Evolutionary conservation across 2,797 vertebrate species (phyloP).

Genomic region (Poeciliopsis infans): DNA sequence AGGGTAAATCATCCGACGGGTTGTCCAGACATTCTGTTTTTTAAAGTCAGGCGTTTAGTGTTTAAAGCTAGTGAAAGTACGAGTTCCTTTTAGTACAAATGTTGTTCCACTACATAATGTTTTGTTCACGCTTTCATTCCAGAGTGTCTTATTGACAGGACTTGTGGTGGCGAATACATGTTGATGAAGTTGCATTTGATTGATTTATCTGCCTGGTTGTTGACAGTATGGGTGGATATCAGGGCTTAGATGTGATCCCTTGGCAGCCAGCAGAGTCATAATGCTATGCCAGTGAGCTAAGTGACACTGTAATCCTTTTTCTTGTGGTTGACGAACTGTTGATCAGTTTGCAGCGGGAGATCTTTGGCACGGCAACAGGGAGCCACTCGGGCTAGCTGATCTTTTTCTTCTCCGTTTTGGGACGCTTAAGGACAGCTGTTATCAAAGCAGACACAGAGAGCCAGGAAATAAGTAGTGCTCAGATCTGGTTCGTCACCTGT

Average conservation of each 20-base stretch:
- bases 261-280: slow-evolving; percentile 54
- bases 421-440: slow-evolving; percentile 15
- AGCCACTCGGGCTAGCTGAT: slow-evolving; percentile 52
- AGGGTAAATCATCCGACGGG: not conserved
- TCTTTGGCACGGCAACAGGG: slow-evolving; percentile 49
- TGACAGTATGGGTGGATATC: slow-evolving; percentile 57
- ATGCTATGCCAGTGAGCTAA: slow-evolving; percentile 58
- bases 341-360: slow-evolving; percentile 58
- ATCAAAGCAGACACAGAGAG: slow-evolving; percentile 60
- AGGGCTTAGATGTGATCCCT: slow-evolving; percentile 58
- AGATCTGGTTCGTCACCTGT: slow-evolving; percentile 57
- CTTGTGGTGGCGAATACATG: slow-evolving; percentile 4
- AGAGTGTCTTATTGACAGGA: not conserved
- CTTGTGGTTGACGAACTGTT: slow-evolving; percentile 61
- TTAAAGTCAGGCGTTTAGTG: not conserved
- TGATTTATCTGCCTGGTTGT: slow-evolving; percentile 62
- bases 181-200: slow-evolving; percentile 51
- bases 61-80: not conserved
- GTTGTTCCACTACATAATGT: not conserved
- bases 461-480: slow-evolving; percentile 24
- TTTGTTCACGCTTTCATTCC: not conserved
- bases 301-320: slow-evolving; percentile 63
- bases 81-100: not conserved
- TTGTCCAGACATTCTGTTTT: not conserved
- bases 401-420: slow-evolving; percentile 16